Conservation (phyloP, 92 coral and sea anemone species). For the Phenganax stokvisi region DNA sequence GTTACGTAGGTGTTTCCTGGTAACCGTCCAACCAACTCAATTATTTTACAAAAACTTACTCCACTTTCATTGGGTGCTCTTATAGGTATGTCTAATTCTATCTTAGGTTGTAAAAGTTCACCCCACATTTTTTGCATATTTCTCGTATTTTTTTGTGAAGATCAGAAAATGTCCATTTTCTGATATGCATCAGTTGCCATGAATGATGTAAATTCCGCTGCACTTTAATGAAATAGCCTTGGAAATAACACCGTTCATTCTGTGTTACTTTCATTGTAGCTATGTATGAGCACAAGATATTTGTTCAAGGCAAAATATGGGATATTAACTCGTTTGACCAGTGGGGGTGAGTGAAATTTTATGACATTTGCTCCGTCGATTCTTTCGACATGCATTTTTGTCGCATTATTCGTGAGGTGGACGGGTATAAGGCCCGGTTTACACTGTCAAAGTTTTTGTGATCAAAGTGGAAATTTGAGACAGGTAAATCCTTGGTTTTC, state of each 20-base stretch:
- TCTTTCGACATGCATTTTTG: neutral
- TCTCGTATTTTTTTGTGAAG: too few relatives aligned
- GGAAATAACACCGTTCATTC: too few relatives aligned
- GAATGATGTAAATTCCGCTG: too few relatives aligned
- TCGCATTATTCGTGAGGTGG: too few relatives aligned
- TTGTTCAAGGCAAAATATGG: slow-evolving; percentile 91
- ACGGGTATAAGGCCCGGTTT: neutral
- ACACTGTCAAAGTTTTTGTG: too few relatives aligned
- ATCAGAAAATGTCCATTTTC: too few relatives aligned
- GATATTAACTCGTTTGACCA: slow-evolving; percentile 91
- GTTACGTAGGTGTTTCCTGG: slow-evolving; percentile 66
- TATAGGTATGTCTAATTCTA: slow-evolving; percentile 55
- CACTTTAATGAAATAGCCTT: too few relatives aligned
- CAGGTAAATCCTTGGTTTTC: too few relatives aligned
- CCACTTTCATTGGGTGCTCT: slow-evolving; percentile 76
- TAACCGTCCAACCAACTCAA: slow-evolving; percentile 89
- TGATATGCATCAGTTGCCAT: too few relatives aligned
- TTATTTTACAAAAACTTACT: slow-evolving; percentile 72
- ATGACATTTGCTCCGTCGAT: neutral
- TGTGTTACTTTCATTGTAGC: slow-evolving; percentile 42
- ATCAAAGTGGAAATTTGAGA: too few relatives aligned
- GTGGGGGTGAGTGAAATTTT: slow-evolving; percentile 76
- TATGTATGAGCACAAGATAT: slow-evolving; percentile 97
- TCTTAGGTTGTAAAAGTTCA: neutral
- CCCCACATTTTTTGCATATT: too few relatives aligned